A percentile compares a stretch with the other conserved stretches of the same genome.
These are phyloP conservation scores for Eidolon dupreanum DNA, from an alignment of 2,797 vertebrate genomes.

Conservation along the genomic window DNA sequence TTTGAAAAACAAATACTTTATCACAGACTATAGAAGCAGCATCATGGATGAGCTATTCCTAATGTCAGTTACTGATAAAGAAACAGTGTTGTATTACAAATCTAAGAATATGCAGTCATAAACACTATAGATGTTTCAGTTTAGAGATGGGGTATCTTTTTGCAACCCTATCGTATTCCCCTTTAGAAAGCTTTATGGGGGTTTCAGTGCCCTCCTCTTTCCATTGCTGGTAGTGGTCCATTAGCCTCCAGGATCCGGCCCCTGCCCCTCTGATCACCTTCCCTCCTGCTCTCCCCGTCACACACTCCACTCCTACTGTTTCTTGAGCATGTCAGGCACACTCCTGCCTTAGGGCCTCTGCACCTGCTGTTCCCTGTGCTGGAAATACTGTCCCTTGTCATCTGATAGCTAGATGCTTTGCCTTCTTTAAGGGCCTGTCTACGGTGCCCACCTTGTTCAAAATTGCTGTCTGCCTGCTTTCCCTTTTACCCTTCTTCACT, in stretches of 20 bases:
- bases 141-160: background rate
- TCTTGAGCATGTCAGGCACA: background rate
- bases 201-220: background rate
- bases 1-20: background rate
- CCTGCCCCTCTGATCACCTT: background rate
- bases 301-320: background rate
- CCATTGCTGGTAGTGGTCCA: accelerated
- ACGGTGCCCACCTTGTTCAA: background rate
- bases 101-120: background rate
- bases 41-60: background rate
- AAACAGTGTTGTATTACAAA: background rate
- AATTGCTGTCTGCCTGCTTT: background rate
- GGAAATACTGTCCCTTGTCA: background rate
- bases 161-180: background rate
- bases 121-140: background rate
- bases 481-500: background rate
- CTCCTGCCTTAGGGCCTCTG: background rate
- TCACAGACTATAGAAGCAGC: background rate
- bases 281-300: background rate
- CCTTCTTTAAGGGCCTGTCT: background rate
- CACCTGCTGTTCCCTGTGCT: too few species aligned
- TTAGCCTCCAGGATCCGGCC: accelerated
- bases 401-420: background rate
- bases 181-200: background rate
- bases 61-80: background rate